These are phyloP conservation scores for Todus mexicanus DNA, from an alignment of 2,797 vertebrate species.

Conservation along the genomic window DNA sequence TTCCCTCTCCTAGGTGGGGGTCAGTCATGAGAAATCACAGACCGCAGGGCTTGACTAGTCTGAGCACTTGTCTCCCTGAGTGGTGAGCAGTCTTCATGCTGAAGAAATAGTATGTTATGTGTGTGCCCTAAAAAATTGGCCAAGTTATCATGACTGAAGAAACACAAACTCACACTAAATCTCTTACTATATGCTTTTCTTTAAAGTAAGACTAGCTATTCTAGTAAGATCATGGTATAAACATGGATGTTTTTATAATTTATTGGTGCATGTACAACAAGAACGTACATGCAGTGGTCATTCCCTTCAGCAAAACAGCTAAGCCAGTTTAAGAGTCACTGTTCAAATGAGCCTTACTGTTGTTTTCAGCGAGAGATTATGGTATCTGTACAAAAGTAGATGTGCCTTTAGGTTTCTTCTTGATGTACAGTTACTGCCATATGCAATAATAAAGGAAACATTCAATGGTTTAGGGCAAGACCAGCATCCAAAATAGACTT, in stretches of 20 bases:
- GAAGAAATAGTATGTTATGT: not conserved
- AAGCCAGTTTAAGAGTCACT: not conserved
- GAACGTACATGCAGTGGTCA: rapidly evolving
- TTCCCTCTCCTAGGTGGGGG: not conserved
- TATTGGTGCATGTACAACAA: not conserved
- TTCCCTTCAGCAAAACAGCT: not conserved
- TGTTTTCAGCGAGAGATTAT: not conserved
- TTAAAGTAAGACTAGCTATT: not conserved
- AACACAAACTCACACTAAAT: not conserved
- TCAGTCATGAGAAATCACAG: not conserved
- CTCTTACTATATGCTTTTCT: not conserved
- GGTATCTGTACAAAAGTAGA: not conserved
- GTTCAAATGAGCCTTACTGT: not conserved
- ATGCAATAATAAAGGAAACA: not conserved
- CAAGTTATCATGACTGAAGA: not conserved
- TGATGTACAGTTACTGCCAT: not conserved
- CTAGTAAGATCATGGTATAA: not conserved
- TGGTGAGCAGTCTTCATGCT: not conserved
- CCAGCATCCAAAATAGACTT: not conserved
- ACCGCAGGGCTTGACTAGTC: rapidly evolving
- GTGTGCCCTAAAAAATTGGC: not conserved
- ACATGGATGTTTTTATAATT: not conserved
- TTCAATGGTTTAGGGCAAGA: not conserved
- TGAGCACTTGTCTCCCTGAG: not conserved
- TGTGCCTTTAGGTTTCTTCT: not conserved